Evolutionary conservation across 2,888 invertebrate species (phyloP).

Genomic region (Tenthredo distinguenda): DNA sequence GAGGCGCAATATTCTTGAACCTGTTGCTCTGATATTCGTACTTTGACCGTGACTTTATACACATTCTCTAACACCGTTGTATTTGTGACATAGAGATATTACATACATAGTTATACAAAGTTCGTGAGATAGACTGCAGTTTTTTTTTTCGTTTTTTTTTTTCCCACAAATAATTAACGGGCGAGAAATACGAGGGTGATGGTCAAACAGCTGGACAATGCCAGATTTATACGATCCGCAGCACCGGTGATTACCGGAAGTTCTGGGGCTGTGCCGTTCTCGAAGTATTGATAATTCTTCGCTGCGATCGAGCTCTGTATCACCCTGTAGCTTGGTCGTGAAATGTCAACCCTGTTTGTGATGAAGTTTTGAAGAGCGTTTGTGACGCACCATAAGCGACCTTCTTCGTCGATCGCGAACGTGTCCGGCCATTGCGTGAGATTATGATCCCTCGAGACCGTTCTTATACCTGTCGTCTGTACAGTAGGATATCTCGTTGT

Average conservation of each 20-base stretch:
- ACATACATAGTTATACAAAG: conserved; percentile 7
- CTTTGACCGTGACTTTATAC: conserved; percentile 20
- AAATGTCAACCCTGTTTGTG: conserved; percentile 81
- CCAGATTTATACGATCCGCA: conserved; percentile 60
- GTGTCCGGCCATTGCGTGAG: conserved; percentile 88
- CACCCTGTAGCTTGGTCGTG: conserved; percentile 85
- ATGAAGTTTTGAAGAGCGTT: conserved; percentile 86
- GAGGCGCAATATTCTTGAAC: background rate
- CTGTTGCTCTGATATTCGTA: background rate
- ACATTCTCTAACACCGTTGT: background rate
- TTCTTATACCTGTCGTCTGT: conserved; percentile 80
- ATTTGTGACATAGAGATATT: background rate
- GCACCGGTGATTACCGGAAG: conserved; percentile 65
- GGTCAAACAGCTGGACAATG: conserved; percentile 59
- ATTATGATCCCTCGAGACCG: conserved; percentile 84
- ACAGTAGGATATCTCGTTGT: conserved; percentile 80
- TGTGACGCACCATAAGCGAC: conserved; percentile 85
- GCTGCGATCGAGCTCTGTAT: conserved; percentile 82
- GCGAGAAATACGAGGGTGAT: conserved; percentile 59
- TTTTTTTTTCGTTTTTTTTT: background rate
- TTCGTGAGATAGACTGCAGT: conserved; percentile 11
- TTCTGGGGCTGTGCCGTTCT: conserved; percentile 67
- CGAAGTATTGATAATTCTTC: conserved; percentile 83
- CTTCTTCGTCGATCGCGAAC: conserved; percentile 84
- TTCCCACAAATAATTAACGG: background rate